Evolutionary conservation across 1,140 invertebrate species (phyloP).

Genomic region (Scaptomyza pallida): DNA sequence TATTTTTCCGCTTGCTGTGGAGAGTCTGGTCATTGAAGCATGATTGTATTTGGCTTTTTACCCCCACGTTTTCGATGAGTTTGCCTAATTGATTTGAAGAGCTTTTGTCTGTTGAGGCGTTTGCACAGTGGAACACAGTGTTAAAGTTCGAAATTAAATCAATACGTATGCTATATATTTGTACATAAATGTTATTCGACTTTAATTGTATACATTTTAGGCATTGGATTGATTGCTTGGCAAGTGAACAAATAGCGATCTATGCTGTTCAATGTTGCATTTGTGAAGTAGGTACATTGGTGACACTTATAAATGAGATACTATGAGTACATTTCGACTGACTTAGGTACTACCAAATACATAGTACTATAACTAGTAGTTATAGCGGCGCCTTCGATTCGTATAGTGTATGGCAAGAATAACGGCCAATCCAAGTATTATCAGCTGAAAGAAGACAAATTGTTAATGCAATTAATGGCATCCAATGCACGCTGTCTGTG

Average conservation of each 20-base stretch:
- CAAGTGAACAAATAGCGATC: slow-evolving; percentile 46
- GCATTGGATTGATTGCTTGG: slow-evolving; percentile 55
- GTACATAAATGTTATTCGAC: slow-evolving; percentile 25
- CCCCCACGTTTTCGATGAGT: slow-evolving; percentile 36
- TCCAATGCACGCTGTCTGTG: no score
- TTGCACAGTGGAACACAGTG: not conserved
- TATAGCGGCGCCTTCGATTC: slow-evolving; percentile 64
- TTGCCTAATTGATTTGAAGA: slow-evolving; percentile 57
- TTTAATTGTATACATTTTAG: slow-evolving; percentile 35
- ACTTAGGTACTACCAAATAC: slow-evolving; percentile 21
- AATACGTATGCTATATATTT: not conserved
- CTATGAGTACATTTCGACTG: slow-evolving; percentile 33
- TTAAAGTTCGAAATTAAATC: not conserved
- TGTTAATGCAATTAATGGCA: slow-evolving; percentile 2
- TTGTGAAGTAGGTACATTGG: slow-evolving; percentile 61
- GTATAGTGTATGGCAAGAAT: slow-evolving; percentile 75
- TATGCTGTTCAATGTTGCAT: slow-evolving; percentile 19
- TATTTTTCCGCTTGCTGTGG: not conserved
- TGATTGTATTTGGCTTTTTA: slow-evolving; percentile 35
- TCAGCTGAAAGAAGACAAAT: slow-evolving; percentile 39
- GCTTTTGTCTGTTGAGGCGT: slow-evolving; percentile 30
- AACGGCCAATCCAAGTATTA: slow-evolving; percentile 61
- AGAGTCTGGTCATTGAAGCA: slow-evolving; percentile 37
- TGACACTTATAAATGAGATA: slow-evolving; percentile 59
- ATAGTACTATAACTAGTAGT: slow-evolving; percentile 47